These are phyloP conservation scores for Apodemia mormo DNA, from an alignment of 2,888 invertebrate species.

Conservation along the genomic window DNA sequence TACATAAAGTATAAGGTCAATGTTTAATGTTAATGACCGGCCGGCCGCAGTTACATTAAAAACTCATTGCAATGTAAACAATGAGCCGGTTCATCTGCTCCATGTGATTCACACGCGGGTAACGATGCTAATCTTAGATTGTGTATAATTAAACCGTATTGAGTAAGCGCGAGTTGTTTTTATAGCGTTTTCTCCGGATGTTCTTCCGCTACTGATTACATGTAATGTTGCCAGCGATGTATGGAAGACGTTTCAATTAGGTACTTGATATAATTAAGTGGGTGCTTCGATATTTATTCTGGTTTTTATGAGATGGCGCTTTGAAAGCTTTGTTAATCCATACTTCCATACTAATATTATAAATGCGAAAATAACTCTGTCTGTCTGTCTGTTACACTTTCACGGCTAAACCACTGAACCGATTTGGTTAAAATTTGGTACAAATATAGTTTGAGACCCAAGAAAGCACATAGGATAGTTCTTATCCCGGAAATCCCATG, in stretches of 20 bases:
- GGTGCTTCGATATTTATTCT: background rate
- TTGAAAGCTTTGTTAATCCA: too few relatives aligned
- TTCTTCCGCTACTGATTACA: constrained; percentile 15
- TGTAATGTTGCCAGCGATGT: background rate
- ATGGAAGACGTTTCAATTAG: constrained; percentile 1
- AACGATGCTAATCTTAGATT: constrained; percentile 13
- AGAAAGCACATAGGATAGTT: too few relatives aligned
- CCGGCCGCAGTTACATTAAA: constrained; percentile 7
- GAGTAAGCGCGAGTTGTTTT: constrained; percentile 13
- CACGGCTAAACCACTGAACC: too few relatives aligned
- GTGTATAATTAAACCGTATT: constrained; percentile 17
- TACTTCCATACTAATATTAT: too few relatives aligned
- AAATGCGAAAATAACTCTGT: too few relatives aligned
- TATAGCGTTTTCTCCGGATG: constrained; percentile 15
- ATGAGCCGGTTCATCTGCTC: constrained; percentile 7
- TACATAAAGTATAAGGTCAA: constrained; percentile 1
- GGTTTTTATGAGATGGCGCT: background rate
- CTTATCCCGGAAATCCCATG: too few relatives aligned
- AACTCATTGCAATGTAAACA: constrained; percentile 12
- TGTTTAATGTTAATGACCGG: constrained; percentile 12
- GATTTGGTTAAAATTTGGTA: too few relatives aligned
- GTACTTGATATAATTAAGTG: background rate
- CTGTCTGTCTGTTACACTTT: too few relatives aligned
- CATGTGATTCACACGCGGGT: constrained; percentile 11
- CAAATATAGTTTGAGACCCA: too few relatives aligned